Base-by-base conservation (phyloP, 1,140 invertebrate species). In the Leucophenga varia region DNA sequence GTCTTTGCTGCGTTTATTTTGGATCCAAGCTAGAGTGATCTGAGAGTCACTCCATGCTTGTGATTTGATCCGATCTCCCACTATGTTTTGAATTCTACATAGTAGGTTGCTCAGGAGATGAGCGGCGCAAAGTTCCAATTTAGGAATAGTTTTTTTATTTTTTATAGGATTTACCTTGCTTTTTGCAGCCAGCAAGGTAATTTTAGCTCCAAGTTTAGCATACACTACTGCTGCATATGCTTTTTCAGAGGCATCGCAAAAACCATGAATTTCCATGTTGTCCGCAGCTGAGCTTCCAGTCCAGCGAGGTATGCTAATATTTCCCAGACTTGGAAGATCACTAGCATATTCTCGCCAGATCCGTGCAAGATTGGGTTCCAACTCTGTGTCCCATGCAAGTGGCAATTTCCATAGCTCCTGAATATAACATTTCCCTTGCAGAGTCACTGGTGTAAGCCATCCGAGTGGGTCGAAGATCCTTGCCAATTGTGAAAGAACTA, bases 181-280 rank as follows among this genome's bases (percentile, higher is more conserved):
- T 41, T 68, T 64, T 2, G 57, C 50, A 10, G 47, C 38, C n/a
- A 77, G n/a, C 19, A 77, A 47, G n/a, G 35, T 22, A 4, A 49
- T 31, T 8, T 40, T n/a, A 17, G 35, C 41, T 42, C 51, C 36
- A 8, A 36, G 43, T 1, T 35, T 36, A 9, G 16, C 8, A 39
- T 49, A 31, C 20, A 42, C 20, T 9, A 14, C 36, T 6, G 36
- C 45, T 9, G 37, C 45, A 39, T 47, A 47, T 13, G 45, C 45
- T 39, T 40, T 25, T 28, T 39, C 37, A 2, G 44, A 47, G 18
- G 44, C 44, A 20, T 47, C 44, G 1, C 16, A 37, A 49, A 49
- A 49, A 8, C 31, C 13, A 34, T 34, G 31, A 9, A 34, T 6
- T n/a, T 34, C 31, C 6, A 34, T 34, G 6, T 4, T 13, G n/a